Conservation (phyloP, 1,140 invertebrate genomes). For the Drosophila melanica region DNA sequence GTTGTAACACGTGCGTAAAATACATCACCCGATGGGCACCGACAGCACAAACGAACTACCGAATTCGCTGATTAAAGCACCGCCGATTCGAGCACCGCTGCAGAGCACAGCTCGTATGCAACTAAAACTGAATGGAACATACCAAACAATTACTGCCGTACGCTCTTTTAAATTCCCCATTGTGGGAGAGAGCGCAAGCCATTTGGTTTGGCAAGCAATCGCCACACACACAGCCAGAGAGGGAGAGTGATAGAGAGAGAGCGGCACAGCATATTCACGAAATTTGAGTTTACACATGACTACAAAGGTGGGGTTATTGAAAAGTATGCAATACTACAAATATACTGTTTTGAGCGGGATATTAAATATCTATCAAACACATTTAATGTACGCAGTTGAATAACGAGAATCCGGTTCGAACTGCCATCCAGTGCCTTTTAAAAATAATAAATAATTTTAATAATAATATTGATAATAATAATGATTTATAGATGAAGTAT, state of each 20-base stretch:
- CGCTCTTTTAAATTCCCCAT: neutral
- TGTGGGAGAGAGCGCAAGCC: conserved; percentile 1
- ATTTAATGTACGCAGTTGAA: no score
- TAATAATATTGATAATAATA: no score
- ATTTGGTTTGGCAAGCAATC: conserved; percentile 15
- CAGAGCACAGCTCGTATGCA: conserved; percentile 35
- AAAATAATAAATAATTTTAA: no score
- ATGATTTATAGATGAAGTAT: neutral
- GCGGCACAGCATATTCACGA: neutral
- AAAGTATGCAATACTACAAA: neutral
- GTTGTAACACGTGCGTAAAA: conserved; percentile 39
- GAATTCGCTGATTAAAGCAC: neutral
- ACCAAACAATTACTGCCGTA: conserved; percentile 14
- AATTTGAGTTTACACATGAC: conserved; percentile 18
- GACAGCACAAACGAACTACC: conserved; percentile 2
- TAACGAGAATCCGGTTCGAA: no score
- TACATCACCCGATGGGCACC: conserved; percentile 11
- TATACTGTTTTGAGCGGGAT: no score
- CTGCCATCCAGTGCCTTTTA: no score
- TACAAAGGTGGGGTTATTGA: conserved; percentile 1
- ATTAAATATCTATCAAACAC: no score
- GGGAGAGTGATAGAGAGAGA: no score
- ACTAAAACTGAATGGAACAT: conserved; percentile 42
- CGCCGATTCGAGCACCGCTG: conserved; percentile 23
- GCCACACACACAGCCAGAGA: neutral